Conservation (phyloP, 1,140 invertebrate species). For the Eueides isabella region DNA sequence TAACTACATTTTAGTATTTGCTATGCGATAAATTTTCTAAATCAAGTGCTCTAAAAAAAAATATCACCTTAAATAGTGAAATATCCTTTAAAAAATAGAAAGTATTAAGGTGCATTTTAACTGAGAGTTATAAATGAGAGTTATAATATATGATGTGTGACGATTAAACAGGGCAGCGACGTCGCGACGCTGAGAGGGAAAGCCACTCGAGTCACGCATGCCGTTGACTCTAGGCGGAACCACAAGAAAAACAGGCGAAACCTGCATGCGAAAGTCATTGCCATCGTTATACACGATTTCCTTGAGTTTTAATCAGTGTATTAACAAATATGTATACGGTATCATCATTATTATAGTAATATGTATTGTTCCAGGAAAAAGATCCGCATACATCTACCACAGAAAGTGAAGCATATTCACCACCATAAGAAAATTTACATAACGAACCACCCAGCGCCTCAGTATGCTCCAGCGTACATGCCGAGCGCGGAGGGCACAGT, state of each 20-base stretch:
- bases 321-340: neutral
- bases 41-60: neutral
- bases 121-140: slow-evolving; percentile 36
- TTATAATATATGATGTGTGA: slow-evolving; percentile 49
- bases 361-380: slow-evolving; percentile 80
- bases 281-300: slow-evolving; percentile 24
- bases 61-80: neutral
- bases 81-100: slow-evolving; percentile 4
- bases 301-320: slow-evolving; percentile 9
- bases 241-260: slow-evolving; percentile 48
- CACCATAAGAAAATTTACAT: slow-evolving; percentile 82
- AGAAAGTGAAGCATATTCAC: slow-evolving; percentile 82
- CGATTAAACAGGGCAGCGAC: slow-evolving; percentile 41
- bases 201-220: slow-evolving; percentile 65
- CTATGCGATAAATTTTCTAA: neutral
- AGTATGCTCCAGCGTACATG: slow-evolving; percentile 75
- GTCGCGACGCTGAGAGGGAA: slow-evolving; percentile 59
- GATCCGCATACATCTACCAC: slow-evolving; percentile 82
- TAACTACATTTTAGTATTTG: neutral
- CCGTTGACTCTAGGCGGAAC: slow-evolving; percentile 71
- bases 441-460: slow-evolving; percentile 73
- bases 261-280: slow-evolving; percentile 54
- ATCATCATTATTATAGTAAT: slow-evolving; percentile 37
- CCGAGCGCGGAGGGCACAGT: slow-evolving; percentile 66
- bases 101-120: slow-evolving; percentile 41